These are phyloP conservation scores for Austrolebias charrua DNA, from an alignment of 2,797 vertebrate species.

Conservation along the genomic window DNA sequence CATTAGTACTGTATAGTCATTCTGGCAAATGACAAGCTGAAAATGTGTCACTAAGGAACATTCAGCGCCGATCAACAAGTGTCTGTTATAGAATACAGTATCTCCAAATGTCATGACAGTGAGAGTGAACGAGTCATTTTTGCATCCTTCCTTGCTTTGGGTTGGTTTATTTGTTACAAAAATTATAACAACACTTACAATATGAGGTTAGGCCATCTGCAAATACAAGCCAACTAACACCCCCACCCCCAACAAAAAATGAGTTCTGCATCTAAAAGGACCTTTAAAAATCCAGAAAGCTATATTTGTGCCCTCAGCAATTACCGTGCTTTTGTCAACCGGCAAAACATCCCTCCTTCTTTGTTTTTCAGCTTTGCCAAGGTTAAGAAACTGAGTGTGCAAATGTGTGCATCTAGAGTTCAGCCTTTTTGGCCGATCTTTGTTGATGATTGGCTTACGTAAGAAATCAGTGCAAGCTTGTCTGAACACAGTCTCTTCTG, in stretches of 20 bases:
- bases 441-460: slow-evolving; percentile 52
- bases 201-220: no score
- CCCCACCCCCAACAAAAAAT: not conserved
- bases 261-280: not conserved
- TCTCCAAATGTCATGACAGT: no score
- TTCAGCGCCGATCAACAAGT: no score
- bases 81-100: no score
- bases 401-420: slow-evolving; percentile 9
- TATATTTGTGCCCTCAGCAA: slow-evolving; percentile 7
- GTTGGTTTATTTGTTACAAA: no score
- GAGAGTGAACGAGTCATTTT: no score
- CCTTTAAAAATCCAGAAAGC: slow-evolving; percentile 13
- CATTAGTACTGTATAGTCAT: no score
- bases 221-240: not conserved
- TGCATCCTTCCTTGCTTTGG: no score
- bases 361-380: slow-evolving; percentile 22
- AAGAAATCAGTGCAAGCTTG: slow-evolving; percentile 52
- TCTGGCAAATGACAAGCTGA: no score
- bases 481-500: slow-evolving; percentile 48
- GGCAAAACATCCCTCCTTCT: not conserved
- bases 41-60: no score
- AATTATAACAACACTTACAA: no score
- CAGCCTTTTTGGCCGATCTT: slow-evolving; percentile 30
- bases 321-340: not conserved
- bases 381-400: slow-evolving; percentile 11